Conservation (phyloP, 2,113 vertebrate species). For the Brachypteracias leptosomus region DNA sequence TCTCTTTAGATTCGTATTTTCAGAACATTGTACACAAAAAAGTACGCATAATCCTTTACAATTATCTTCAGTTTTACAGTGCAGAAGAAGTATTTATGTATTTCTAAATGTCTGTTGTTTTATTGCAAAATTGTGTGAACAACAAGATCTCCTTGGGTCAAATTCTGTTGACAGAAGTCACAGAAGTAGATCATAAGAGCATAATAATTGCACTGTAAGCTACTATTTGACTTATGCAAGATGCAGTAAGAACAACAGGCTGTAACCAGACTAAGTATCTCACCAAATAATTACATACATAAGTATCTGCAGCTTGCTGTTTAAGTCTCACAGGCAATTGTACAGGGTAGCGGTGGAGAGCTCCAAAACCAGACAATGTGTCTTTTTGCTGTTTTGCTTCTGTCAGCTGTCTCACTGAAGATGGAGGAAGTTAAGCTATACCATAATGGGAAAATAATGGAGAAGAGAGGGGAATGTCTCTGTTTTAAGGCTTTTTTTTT, state of each 20-base stretch:
- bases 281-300: neutral
- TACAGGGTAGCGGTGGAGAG: neutral
- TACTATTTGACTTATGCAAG: neutral
- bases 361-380: neutral
- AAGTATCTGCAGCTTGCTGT: neutral
- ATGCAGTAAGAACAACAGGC: neutral
- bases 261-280: neutral
- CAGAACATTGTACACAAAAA: neutral
- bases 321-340: neutral
- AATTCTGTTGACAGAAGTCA: neutral
- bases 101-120: neutral
- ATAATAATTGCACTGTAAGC: neutral
- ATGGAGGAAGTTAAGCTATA: neutral
- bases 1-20: neutral
- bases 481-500: neutral
- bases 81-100: neutral
- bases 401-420: neutral
- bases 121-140: neutral
- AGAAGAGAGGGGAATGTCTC: neutral
- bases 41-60: neutral
- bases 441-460: neutral
- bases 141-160: neutral
- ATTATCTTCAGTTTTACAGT: neutral
- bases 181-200: neutral
- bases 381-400: neutral